Evolutionary conservation across 2,888 invertebrate species (phyloP).

Genomic region (Pantelozetes paolii): DNA sequence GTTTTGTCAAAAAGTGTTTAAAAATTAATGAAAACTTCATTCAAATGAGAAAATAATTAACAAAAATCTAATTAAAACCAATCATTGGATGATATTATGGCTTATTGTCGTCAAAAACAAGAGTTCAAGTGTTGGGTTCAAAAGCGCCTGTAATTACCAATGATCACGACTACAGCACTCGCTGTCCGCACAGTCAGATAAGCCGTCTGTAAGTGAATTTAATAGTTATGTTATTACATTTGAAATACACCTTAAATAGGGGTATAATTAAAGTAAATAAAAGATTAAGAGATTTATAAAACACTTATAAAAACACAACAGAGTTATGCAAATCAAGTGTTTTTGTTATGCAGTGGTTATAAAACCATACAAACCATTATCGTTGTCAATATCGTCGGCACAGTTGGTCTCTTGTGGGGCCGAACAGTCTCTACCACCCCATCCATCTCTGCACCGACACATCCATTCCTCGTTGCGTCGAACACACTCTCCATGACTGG

Average conservation of each 20-base stretch:
- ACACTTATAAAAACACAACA: background rate
- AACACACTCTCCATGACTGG: slow-evolving; percentile 82
- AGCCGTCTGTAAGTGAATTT: slow-evolving; percentile 71
- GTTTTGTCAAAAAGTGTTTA: background rate
- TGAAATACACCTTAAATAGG: too few relatives aligned
- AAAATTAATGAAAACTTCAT: background rate
- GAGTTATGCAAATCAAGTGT: slow-evolving; percentile 23
- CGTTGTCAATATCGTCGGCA: slow-evolving; percentile 90
- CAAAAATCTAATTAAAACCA: too few relatives aligned
- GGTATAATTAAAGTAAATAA: background rate
- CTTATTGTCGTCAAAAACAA: slow-evolving; percentile 28
- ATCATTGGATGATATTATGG: background rate
- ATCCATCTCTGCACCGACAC: slow-evolving; percentile 89
- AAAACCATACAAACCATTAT: slow-evolving; percentile 73
- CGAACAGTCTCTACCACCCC: slow-evolving; percentile 91
- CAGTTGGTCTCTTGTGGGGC: slow-evolving; percentile 87
- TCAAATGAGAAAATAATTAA: background rate
- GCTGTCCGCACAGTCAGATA: slow-evolving; percentile 95
- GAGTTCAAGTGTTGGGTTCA: background rate
- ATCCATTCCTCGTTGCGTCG: slow-evolving; percentile 66
- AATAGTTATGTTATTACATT: too few relatives aligned
- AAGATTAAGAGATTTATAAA: too few relatives aligned
- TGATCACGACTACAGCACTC: slow-evolving; percentile 85
- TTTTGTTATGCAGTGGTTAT: slow-evolving; percentile 38
- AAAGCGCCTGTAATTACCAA: slow-evolving; percentile 67